Evolutionary conservation across 2,888 invertebrate species (phyloP), one percentile per base, ranked within the genome.

Genomic region (Heliconius ismenius): DNA sequence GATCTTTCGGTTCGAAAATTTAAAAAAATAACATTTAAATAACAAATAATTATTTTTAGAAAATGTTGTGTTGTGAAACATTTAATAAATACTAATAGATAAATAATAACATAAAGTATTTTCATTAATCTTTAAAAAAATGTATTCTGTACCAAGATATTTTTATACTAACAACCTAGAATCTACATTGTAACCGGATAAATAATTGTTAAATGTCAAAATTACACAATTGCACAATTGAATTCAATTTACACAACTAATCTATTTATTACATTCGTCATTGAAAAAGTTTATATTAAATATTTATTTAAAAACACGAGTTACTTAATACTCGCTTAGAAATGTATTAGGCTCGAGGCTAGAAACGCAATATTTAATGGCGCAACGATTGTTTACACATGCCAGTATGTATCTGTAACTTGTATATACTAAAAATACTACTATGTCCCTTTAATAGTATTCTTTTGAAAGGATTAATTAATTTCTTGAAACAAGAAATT

Each of bases 311-410:
- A 24, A 70, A 58, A 70, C n/a, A 36, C 32, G 32, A 49, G 32
- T 70, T 32, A 70, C 32, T 70, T 58, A 54, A 54, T 70, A 58
- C 67, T 24, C 58, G 58, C 70, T 54, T 58, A 70, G 70, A 74
- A 68, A 75, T 60, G 62, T 39, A 70, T 49, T 70, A 58, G 32
- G 62, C 70, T 43, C 43, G 70, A 75, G 62, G 70, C 65, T 68
- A 75, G 32, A 63, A 64, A 54, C 49, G 75, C 36, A 75, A 70
- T 75, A 64, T 49, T 60, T 49, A 75, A 70, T 63, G 62, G 18
- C 36, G 60, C 68, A 36, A 54, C 32, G 32, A 63, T 75, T 69
- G 26, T 68, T 70, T 73, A 70, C 24, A 43, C 60, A 49, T 28
- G 43, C 62, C 24, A 70, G 36, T n/a, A 69, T 36, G 54, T 26